These are phyloP conservation scores for Dendrocopos noguchii DNA, from an alignment of 2,113 vertebrate genomes.

Conservation along the genomic window DNA sequence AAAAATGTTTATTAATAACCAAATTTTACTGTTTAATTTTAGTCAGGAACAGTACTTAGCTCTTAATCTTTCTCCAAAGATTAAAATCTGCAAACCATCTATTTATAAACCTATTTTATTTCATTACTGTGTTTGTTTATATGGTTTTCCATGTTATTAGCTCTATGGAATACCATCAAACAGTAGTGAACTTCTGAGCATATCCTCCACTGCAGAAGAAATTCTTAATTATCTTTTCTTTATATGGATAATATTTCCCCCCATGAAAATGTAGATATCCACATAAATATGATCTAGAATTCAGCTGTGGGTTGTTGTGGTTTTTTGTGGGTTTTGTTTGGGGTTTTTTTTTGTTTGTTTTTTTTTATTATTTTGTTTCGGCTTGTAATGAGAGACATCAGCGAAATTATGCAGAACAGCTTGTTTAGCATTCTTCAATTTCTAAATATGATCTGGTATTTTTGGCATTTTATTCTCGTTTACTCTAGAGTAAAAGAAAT, in stretches of 20 bases:
- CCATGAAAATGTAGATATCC: not conserved
- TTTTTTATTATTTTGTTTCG: not conserved
- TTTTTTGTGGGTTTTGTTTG: not conserved
- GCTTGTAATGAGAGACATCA: not conserved
- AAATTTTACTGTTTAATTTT: not conserved
- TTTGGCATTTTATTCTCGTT: not conserved
- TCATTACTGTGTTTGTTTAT: not conserved
- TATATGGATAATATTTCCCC: not conserved
- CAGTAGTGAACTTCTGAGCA: not conserved
- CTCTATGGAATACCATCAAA: not conserved
- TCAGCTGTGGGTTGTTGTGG: not conserved
- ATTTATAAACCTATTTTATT: not conserved
- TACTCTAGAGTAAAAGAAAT: not conserved
- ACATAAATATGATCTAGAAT: not conserved
- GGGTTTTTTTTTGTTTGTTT: too few relatives aligned
- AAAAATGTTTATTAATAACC: not conserved
- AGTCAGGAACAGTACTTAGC: not conserved
- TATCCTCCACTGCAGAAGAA: not conserved
- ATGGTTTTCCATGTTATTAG: not conserved
- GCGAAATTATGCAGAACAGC: not conserved
- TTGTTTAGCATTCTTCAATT: not conserved
- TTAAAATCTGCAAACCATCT: not conserved
- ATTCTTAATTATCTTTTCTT: not conserved
- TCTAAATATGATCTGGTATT: not conserved
- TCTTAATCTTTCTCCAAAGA: conserved; percentile 5